A percentile compares a stretch with the other conserved stretches of the same genome.
These are phyloP conservation scores for Phylloscopus trochiloides DNA, from an alignment of 2,113 vertebrate species.

Conservation along the genomic window DNA sequence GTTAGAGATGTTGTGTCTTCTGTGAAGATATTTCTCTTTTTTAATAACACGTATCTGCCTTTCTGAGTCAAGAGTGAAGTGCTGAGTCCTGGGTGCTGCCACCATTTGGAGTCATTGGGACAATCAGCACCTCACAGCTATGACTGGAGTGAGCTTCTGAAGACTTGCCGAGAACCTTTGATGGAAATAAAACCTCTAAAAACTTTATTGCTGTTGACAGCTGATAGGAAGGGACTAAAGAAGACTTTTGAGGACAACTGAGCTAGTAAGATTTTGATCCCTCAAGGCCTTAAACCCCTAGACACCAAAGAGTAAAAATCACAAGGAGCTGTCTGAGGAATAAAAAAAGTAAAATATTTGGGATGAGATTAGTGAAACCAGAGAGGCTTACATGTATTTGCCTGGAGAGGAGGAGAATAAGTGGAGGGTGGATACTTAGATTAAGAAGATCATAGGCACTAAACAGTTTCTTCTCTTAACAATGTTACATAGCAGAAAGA, in stretches of 20 bases:
- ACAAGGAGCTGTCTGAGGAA: background rate
- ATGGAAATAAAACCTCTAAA: background rate
- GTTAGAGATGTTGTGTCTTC: background rate
- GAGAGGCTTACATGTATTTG: background rate
- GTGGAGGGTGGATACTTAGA: background rate
- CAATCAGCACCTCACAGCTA: background rate
- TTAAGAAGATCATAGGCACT: background rate
- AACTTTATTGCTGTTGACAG: background rate
- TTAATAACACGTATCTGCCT: background rate
- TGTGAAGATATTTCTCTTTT: background rate
- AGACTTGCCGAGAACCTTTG: background rate
- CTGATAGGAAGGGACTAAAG: background rate
- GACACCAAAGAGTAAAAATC: background rate
- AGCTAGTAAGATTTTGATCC: background rate
- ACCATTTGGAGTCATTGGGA: background rate
- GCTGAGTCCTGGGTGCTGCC: background rate
- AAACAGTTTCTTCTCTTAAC: background rate
- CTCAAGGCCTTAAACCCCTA: background rate
- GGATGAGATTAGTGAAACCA: background rate
- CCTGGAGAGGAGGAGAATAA: background rate
- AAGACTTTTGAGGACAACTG: background rate
- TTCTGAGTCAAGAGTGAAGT: background rate
- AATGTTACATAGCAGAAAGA: background rate
- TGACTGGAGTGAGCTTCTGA: background rate
- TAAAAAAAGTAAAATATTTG: slow-evolving; percentile 7